Evolutionary conservation across 2,113 vertebrate genomes (phyloP).

Genomic region (Numida meleagris): DNA sequence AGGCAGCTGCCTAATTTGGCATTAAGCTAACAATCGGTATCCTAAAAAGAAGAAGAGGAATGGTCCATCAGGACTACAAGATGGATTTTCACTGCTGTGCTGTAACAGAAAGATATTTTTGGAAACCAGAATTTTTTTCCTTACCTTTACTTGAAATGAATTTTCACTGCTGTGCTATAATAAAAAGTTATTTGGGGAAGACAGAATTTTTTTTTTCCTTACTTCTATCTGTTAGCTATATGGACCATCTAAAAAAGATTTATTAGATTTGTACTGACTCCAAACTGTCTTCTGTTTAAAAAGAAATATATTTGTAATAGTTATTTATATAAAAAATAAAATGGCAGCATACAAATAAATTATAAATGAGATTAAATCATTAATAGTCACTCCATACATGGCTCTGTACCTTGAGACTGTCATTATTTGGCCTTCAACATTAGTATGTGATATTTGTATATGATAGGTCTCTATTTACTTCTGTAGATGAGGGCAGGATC

Average conservation of each 20-base stretch:
- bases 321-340: constrained; percentile 39
- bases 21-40: background rate
- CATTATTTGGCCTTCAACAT: constrained; percentile 1
- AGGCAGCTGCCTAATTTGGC: background rate
- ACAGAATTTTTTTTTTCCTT: background rate
- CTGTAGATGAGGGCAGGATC: background rate
- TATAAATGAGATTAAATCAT: constrained; percentile 55
- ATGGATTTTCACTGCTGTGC: background rate
- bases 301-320: background rate
- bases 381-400: constrained; percentile 55
- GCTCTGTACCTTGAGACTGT: background rate
- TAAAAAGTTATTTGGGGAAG: constrained; percentile 4
- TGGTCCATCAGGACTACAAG: background rate
- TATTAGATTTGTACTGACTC: background rate
- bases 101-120: background rate
- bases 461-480: constrained; percentile 7
- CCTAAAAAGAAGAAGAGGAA: background rate
- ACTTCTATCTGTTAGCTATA: background rate
- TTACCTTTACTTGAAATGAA: background rate
- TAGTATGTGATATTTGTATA: constrained; percentile 9
- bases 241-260: background rate
- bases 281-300: background rate
- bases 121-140: background rate
- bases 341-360: constrained; percentile 38
- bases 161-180: background rate